phyloP scores from a whole-genome alignment of 2,888 invertebrate genomes.

The Temnothorax rugatulus region DNA sequence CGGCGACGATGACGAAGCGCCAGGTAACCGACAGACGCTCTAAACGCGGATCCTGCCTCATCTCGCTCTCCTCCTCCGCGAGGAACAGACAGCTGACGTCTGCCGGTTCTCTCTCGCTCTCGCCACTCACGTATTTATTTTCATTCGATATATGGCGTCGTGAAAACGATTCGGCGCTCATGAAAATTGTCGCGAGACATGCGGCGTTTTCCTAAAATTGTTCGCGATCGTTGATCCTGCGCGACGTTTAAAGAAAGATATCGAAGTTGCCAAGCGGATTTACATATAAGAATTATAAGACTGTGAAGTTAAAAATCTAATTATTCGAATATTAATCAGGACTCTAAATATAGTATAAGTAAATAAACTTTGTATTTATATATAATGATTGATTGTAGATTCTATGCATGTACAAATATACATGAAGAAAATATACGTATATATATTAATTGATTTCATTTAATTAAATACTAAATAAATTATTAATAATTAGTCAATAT shows the following conservation, averaged over 20 bases:
- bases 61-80: slow-evolving; percentile 30
- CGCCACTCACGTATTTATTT: slow-evolving; percentile 41
- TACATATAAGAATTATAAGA: background rate
- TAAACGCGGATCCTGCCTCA: slow-evolving; percentile 60
- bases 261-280: background rate
- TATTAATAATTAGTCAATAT: slow-evolving; percentile 12
- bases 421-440: too few species aligned
- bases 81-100: slow-evolving; percentile 23
- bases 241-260: background rate
- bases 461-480: background rate
- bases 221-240: slow-evolving; percentile 28
- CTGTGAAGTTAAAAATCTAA: background rate
- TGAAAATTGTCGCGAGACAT: background rate
- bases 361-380: background rate
- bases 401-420: background rate
- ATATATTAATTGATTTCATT: background rate
- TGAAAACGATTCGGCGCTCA: background rate
- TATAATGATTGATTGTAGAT: background rate
- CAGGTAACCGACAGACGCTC: slow-evolving; percentile 56
- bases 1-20: slow-evolving; percentile 23
- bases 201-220: background rate
- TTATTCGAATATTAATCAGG: background rate
- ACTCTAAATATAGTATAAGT: background rate
- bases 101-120: slow-evolving; percentile 14
- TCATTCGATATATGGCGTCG: slow-evolving; percentile 15